Percentiles rank a stretch among this genome's conserved stretches.
These are phyloP conservation scores for Drosophila lutescens DNA, from an alignment of 2,888 invertebrate genomes.

Conservation along the genomic window DNA sequence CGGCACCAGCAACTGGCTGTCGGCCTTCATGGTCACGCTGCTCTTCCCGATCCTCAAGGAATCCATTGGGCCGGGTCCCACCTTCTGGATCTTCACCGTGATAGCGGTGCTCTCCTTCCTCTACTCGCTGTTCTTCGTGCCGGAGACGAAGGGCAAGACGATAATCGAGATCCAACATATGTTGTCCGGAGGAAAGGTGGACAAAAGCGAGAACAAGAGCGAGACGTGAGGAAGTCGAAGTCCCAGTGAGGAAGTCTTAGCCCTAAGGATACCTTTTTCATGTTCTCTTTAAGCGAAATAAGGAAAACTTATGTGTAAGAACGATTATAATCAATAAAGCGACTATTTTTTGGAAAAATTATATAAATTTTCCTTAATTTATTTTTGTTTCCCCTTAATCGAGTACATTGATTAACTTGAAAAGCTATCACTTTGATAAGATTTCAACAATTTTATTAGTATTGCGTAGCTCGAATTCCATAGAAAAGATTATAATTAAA, in stretches of 20 bases:
- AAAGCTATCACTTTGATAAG: background rate
- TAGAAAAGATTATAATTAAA: background rate
- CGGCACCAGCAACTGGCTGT: slow-evolving; percentile 91
- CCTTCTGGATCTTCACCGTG: slow-evolving; percentile 90
- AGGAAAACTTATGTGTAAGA: slow-evolving; percentile 23
- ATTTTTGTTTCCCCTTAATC: too few species aligned
- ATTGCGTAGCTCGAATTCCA: background rate
- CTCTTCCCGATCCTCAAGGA: slow-evolving; percentile 87
- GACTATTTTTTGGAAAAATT: background rate
- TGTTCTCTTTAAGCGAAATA: slow-evolving; percentile 21
- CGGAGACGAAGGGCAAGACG: slow-evolving; percentile 85
- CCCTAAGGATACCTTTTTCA: slow-evolving; percentile 8
- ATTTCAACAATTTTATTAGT: background rate
- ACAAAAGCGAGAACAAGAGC: background rate
- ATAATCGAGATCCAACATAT: slow-evolving; percentile 74
- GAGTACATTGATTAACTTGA: background rate
- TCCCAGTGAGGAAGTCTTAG: background rate
- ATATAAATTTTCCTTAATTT: too few species aligned
- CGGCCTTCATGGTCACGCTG: slow-evolving; percentile 91
- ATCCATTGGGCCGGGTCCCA: slow-evolving; percentile 86
- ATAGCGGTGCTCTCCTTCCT: slow-evolving; percentile 87
- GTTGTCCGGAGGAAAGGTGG: slow-evolving; percentile 50
- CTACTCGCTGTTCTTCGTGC: slow-evolving; percentile 87
- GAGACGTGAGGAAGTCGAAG: slow-evolving; percentile 1
- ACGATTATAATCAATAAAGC: slow-evolving; percentile 19